Conservation (phyloP, 2,113 vertebrate genomes). For the Mellivora capensis region DNA sequence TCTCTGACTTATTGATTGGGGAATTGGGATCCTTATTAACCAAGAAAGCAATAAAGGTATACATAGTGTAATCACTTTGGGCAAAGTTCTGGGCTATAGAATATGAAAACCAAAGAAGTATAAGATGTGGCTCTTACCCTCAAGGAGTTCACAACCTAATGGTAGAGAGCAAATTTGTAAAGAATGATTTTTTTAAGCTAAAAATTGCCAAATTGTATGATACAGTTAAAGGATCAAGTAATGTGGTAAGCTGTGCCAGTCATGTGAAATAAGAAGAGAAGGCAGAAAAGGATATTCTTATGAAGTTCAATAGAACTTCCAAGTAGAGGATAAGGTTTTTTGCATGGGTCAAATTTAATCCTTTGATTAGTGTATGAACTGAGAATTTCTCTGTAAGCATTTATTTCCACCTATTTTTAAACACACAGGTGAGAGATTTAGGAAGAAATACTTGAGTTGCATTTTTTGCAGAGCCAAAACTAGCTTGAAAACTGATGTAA, state of each 20-base stretch:
- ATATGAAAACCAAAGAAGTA: background rate
- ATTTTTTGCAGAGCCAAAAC: background rate
- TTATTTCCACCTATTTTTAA: background rate
- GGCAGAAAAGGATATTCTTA: background rate
- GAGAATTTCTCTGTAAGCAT: background rate
- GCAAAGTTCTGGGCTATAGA: background rate
- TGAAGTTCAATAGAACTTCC: background rate
- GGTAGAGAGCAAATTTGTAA: background rate
- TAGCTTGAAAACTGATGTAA: background rate
- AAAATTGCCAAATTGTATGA: background rate
- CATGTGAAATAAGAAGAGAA: background rate
- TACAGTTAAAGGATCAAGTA: background rate
- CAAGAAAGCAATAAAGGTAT: background rate
- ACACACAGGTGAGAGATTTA: background rate
- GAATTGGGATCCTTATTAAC: background rate
- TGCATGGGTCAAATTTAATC: background rate
- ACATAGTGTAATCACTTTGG: background rate
- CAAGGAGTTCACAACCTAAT: background rate
- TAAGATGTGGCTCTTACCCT: background rate
- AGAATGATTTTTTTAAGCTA: background rate
- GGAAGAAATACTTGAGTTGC: background rate
- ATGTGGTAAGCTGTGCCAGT: background rate
- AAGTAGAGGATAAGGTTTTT: background rate
- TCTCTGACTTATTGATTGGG: background rate
- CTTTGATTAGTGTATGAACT: background rate